Percentiles rank a stretch among this genome's conserved stretches.
Conservation (phyloP, 1,140 invertebrate species). For the Triops cancriformis region DNA sequence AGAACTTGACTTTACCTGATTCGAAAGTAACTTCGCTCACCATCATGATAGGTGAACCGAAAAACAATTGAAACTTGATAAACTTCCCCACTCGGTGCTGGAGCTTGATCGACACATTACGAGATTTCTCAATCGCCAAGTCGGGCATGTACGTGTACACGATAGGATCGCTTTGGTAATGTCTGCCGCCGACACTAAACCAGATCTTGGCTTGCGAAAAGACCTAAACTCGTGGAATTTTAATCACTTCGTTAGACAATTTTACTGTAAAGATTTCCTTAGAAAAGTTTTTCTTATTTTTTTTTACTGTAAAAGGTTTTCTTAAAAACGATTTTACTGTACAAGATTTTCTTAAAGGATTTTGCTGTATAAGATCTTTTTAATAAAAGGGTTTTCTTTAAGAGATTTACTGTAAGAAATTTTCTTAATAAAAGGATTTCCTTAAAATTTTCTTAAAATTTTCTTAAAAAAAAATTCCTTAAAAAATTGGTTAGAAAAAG, state of each 20-base stretch:
- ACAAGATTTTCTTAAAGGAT: too few relatives aligned
- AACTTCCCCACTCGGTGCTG: constrained; percentile 64
- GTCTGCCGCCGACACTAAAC: constrained; percentile 58
- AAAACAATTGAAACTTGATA: constrained; percentile 71
- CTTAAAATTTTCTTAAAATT: too few relatives aligned
- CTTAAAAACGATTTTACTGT: too few relatives aligned
- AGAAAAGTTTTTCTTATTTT: too few relatives aligned
- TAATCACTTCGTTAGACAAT: constrained; percentile 24
- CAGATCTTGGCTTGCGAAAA: constrained; percentile 59
- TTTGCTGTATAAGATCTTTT: too few relatives aligned
- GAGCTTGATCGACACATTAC: constrained; percentile 72
- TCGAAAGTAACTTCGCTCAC: constrained; percentile 76
- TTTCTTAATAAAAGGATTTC: too few relatives aligned
- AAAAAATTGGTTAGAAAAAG: too few relatives aligned
- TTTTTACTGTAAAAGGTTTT: too few relatives aligned
- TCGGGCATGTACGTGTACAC: constrained; percentile 73
- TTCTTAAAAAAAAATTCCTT: too few relatives aligned
- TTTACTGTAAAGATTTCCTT: too few relatives aligned
- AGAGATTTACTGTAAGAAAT: too few relatives aligned
- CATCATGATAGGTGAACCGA: constrained; percentile 75
- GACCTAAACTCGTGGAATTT: constrained; percentile 43
- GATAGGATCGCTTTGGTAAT: constrained; percentile 51
- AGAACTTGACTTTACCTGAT: constrained; percentile 50
- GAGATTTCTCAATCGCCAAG: constrained; percentile 64
- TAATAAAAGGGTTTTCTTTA: too few relatives aligned